Evolutionary conservation across 2,888 invertebrate genomes (phyloP).

Genomic region (Platycheirus rosarum): DNA sequence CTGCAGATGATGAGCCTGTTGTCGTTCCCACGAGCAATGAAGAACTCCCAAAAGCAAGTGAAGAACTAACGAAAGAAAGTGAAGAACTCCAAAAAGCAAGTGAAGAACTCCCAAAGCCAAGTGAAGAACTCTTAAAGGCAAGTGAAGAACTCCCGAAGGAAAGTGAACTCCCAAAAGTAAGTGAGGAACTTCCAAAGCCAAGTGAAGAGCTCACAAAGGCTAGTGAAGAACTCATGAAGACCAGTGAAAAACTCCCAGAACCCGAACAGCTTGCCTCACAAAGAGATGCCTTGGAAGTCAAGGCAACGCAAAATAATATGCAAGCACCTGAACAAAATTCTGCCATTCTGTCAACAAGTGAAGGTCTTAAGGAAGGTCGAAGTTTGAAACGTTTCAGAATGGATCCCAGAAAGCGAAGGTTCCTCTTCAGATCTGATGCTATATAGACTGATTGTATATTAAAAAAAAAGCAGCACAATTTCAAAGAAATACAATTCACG

Average conservation of each 20-base stretch:
- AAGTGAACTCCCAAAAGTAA: constrained; percentile 38
- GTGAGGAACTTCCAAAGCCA: too few species aligned
- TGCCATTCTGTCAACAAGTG: constrained; percentile 79
- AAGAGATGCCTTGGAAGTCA: constrained; percentile 28
- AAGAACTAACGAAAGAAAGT: too few species aligned
- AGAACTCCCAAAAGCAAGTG: constrained; percentile 31
- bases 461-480: constrained; percentile 51
- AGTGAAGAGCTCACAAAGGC: too few species aligned
- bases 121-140: constrained; percentile 30
- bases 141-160: too few species aligned
- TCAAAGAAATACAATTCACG: constrained; percentile 52
- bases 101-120: too few species aligned
- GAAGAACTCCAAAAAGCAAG: constrained; percentile 34
- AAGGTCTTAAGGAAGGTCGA: constrained; percentile 82
- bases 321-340: constrained; percentile 81
- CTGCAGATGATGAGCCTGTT: constrained; percentile 83
- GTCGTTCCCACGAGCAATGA: constrained; percentile 80
- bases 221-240: too few species aligned
- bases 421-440: constrained; percentile 82
- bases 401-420: constrained; percentile 83
- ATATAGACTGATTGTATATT: constrained; percentile 77
- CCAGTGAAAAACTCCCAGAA: constrained; percentile 45
- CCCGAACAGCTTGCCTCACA: constrained; percentile 54
- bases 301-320: constrained; percentile 80
- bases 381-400: constrained; percentile 81